A percentile compares a stretch with the other conserved stretches of the same genome.
phyloP scores from a whole-genome alignment of 2,113 vertebrate species.

The Phasianus colchicus region DNA sequence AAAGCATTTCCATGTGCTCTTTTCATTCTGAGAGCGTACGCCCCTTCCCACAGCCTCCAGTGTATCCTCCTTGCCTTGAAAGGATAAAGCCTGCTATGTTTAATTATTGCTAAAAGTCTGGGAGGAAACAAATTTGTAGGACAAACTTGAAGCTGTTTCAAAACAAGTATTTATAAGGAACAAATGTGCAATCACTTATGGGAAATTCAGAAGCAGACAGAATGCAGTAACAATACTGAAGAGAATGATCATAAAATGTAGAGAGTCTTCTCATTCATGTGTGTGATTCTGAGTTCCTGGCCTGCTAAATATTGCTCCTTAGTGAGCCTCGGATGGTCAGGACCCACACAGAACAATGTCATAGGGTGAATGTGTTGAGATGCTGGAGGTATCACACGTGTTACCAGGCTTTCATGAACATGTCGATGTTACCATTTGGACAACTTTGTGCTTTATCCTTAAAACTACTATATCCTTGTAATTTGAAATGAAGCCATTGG shows the following conservation, averaged over 20 bases:
- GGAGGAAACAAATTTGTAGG: not conserved
- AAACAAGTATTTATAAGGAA: not conserved
- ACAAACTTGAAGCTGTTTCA: not conserved
- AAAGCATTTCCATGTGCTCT: slow-evolving; percentile 40
- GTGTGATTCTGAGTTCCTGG: not conserved
- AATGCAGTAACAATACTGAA: not conserved
- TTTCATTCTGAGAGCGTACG: not conserved
- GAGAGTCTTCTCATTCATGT: accelerated
- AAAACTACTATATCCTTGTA: not conserved
- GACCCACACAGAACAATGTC: accelerated
- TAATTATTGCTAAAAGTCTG: not conserved
- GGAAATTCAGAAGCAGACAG: not conserved
- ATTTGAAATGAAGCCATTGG: not conserved
- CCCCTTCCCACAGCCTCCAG: not conserved
- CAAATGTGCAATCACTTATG: not conserved
- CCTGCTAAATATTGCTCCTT: accelerated
- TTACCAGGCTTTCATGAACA: not conserved
- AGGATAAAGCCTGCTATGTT: not conserved
- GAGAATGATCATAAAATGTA: not conserved
- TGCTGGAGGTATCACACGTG: not conserved
- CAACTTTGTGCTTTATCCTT: not conserved
- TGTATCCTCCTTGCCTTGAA: not conserved
- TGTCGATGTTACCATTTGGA: not conserved
- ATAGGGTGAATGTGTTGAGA: accelerated
- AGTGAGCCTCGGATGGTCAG: not conserved